Conservation (phyloP, 2,888 invertebrate species). For the Drosophila mettleri region DNA sequence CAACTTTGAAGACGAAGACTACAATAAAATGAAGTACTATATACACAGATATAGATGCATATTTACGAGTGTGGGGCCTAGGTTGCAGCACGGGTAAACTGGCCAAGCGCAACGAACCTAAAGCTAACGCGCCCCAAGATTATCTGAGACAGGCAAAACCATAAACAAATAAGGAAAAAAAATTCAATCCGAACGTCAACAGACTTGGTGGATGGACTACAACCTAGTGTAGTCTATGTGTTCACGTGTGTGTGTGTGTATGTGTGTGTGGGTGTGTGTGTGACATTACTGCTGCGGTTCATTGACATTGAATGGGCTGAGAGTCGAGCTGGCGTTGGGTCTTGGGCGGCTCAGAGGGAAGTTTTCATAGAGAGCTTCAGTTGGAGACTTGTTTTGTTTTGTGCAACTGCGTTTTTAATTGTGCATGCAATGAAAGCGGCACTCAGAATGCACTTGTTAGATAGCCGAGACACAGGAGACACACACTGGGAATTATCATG, state of each 20-base stretch:
- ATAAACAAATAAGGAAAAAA: constrained; percentile 77
- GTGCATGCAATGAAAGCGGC: constrained; percentile 78
- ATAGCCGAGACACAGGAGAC: constrained; percentile 13
- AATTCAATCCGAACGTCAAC: constrained; percentile 58
- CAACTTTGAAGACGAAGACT: constrained; percentile 27
- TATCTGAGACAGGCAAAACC: constrained; percentile 74
- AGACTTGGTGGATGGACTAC: constrained; percentile 40
- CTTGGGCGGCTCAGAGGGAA: constrained; percentile 25
- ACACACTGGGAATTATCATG: constrained; percentile 38
- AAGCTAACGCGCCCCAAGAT: constrained; percentile 77
- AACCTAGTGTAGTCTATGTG: constrained; percentile 6
- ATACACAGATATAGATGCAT: constrained; percentile 31
- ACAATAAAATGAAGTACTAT: constrained; percentile 70
- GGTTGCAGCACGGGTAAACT: constrained; percentile 34
- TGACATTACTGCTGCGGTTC: constrained; percentile 65
- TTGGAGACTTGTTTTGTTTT: constrained; percentile 39
- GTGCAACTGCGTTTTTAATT: constrained; percentile 79
- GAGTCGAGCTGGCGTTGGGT: constrained; percentile 21
- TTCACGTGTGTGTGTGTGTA: constrained; percentile 14
- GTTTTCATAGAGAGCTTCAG: constrained; percentile 27
- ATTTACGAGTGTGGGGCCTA: constrained; percentile 16
- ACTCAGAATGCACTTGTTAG: constrained; percentile 72
- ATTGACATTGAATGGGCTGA: constrained; percentile 78
- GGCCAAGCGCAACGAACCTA: constrained; percentile 79
- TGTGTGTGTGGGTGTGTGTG: constrained; percentile 14